These are phyloP conservation scores for Aphidius colemani DNA, from an alignment of 2,888 invertebrate species.

Conservation along the genomic window DNA sequence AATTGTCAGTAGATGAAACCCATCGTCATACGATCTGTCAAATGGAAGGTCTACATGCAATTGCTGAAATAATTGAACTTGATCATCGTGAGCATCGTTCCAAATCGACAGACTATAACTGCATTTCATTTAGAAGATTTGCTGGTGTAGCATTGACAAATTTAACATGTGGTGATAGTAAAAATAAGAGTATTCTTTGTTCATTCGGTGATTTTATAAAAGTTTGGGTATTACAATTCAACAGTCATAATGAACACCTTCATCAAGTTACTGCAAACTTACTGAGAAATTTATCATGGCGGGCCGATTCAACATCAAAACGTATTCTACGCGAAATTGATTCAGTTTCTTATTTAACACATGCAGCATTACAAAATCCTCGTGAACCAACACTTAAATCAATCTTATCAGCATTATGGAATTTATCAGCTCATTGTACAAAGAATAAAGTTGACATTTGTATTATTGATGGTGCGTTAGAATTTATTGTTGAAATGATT, in stretches of 20 bases:
- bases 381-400: conserved; percentile 94
- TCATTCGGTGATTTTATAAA: conserved; percentile 22
- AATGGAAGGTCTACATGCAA: conserved; percentile 23
- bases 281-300: conserved; percentile 26
- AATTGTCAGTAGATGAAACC: conserved; percentile 17
- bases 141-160: conserved; percentile 22
- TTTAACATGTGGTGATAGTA: conserved; percentile 19
- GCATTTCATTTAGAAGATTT: conserved; percentile 19
- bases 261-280: conserved; percentile 25
- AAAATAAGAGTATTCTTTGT: conserved; percentile 25
- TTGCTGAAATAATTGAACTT: conserved; percentile 24
- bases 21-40: conserved; percentile 21
- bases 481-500: conserved; percentile 85
- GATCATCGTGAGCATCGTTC: conserved; percentile 20
- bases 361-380: conserved; percentile 83
- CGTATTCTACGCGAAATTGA: conserved; percentile 66
- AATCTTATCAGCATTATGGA: conserved; percentile 92
- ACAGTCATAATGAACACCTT: conserved; percentile 18
- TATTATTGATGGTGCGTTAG: conserved; percentile 83
- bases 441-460: conserved; percentile 94
- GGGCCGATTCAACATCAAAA: conserved; percentile 23
- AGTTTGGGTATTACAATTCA: conserved; percentile 20
- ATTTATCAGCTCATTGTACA: conserved; percentile 91
- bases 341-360: conserved; percentile 82
- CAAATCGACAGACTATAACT: conserved; percentile 7